phyloP scores from a whole-genome alignment of 2,797 vertebrate species.

The Trichosurus vulpecula region DNA sequence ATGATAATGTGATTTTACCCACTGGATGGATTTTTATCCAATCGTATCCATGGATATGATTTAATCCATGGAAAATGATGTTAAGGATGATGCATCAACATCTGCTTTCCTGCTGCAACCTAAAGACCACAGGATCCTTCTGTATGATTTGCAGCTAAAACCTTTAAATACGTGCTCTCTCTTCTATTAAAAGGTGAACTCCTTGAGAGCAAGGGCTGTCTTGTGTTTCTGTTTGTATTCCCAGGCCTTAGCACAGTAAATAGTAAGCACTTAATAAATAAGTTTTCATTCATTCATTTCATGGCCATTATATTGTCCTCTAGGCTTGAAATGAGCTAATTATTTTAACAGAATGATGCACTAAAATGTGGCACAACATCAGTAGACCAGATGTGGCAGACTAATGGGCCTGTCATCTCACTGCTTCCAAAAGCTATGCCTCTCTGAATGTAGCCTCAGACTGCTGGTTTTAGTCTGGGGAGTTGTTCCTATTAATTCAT shows the following conservation, averaged over 20 bases:
- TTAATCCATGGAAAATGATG: not conserved
- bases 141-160: not conserved
- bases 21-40: not conserved
- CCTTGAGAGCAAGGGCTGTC: not conserved
- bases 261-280: not conserved
- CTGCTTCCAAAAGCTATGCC: not conserved
- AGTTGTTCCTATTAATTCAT: not conserved
- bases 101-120: not conserved
- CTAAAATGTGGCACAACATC: not conserved
- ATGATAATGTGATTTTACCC: not conserved
- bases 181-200: no score
- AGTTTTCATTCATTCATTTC: not conserved
- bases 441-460: not conserved
- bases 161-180: not conserved
- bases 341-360: not conserved
- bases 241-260: not conserved
- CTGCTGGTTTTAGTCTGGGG: not conserved
- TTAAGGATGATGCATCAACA: not conserved
- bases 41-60: not conserved
- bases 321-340: not conserved
- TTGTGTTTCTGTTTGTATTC: not conserved
- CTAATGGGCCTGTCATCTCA: not conserved
- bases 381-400: not conserved
- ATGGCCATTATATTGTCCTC: not conserved
- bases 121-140: not conserved